Conservation (phyloP, 1,140 invertebrate species). For the Acyrthosiphon pisum region DNA sequence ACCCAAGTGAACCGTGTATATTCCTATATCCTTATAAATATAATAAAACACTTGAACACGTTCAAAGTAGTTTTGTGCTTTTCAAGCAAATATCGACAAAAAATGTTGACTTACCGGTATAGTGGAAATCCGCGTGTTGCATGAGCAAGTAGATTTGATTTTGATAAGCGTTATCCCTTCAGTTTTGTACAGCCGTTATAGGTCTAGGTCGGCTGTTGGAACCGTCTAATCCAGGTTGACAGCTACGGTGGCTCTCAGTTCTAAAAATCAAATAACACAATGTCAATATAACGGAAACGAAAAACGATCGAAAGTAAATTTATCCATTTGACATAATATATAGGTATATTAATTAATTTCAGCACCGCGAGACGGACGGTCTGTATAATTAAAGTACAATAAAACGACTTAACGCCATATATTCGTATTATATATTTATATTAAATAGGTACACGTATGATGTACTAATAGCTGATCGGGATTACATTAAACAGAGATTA, state of each 20-base stretch:
- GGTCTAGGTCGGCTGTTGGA: slow-evolving; percentile 47
- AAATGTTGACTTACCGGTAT: neutral
- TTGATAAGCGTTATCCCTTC: neutral
- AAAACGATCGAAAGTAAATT: neutral
- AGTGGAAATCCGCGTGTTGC: neutral
- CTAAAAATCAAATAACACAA: slow-evolving; percentile 7
- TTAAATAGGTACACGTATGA: neutral
- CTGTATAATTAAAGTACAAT: neutral
- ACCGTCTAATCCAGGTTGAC: slow-evolving; percentile 47
- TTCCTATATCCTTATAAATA: neutral
- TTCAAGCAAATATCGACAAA: neutral
- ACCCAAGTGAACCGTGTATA: neutral
- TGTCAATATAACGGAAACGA: neutral
- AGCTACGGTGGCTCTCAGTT: neutral
- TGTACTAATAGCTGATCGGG: neutral
- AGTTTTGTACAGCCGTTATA: slow-evolving; percentile 52
- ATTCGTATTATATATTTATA: neutral
- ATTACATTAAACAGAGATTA: neutral
- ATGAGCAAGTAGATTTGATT: slow-evolving; percentile 23
- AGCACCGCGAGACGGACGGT: neutral
- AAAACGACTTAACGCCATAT: neutral
- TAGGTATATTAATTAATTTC: no score
- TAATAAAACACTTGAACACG: neutral
- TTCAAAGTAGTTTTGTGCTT: neutral
- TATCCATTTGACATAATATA: neutral